Evolutionary conservation across 2,888 invertebrate species (phyloP), one percentile per base, ranked within the genome.

Genomic region (Rhamphomyia laevipes): DNA sequence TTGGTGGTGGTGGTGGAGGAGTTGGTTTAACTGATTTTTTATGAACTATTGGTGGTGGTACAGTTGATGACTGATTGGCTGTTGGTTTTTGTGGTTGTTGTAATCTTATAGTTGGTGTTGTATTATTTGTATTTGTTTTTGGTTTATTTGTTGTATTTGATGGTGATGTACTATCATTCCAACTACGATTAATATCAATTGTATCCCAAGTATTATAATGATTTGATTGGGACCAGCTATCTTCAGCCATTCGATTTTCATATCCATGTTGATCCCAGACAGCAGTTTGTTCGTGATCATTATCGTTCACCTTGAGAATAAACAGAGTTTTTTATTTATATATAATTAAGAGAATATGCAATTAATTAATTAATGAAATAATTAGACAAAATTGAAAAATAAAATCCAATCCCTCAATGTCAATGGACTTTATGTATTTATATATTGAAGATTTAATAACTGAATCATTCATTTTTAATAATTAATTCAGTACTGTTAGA

Each of bases 131-230:
- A 64, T 58, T 58, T 67, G 61, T 58, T 61, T 56, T 59, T 64
- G 59, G 67, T 69, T 58, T 60, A 50, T 51, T 58, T 27, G 55
- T 38, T 41, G 52, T 48, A 47, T 53, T 59, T 51, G 50, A 54
- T 72, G 65, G 61, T 65, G 54, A 63, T 64, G 56, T 55, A 70
- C 63, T 51, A 60, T 65, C 64, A 57, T 70, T 60, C 74, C 72
- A 72, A 12, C 60, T 49, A 15, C 59, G 57, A 50, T 63, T 66
- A 1, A 66, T 66, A 50, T 70, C 66, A 64, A 67, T 69, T 46
- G 53, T 55, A 49, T 54, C 52, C 55, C 55, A 56, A 17, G 49
- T 45, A 42, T 50, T 47, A 47, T 56, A 55, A 47, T 55, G 53
- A 35, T 50, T 53, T 35, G 52, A 45, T 49, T 57, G 55, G 57